Evolutionary conservation across 2,888 invertebrate genomes (phyloP), one percentile per base, ranked within the genome.

Genomic region (Trisateles emortualis): DNA sequence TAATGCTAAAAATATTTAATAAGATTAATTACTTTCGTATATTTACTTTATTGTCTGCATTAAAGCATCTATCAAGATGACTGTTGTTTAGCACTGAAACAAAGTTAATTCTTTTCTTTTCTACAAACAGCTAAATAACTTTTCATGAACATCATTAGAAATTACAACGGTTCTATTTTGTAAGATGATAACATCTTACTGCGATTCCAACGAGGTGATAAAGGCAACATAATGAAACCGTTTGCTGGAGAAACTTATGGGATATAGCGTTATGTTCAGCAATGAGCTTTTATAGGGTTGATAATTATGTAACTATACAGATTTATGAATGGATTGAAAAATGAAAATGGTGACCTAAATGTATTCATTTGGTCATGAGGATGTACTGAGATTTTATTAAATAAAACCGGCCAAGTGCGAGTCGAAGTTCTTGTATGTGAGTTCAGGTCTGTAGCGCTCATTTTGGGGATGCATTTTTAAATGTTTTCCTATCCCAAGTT

Each of bases 181-280:
- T 16, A 9, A 16, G 16, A 19, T 38, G 36, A 38, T 38, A 38
- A 38, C 36, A 19, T 19, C 36, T 38, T 2, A 8, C 19, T 38
- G 36, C 36, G 36, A 17, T 38, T 38, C 19, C 17, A 2, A 38
- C 19, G 35, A 35, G 14, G 35, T 35, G 36, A 38, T 38, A 19
- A 38, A 17, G 10, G 36, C n/a, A 9, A 35, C 19, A n/a, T 38
- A 38, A 38, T 38, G 36, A 38, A 38, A 38, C n/a, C 36, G 36
- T 38, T 38, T 19, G 19, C 35, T 38, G 17, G 10, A 2, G 8
- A 35, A 17, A 16, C n/a, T 19, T 38, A 38, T 38, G 11, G 36
- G 16, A 26, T 26, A 26, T 26, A 8, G 35, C 32, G 3, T 16
- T 9, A 16, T 5, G 14, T 5, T 35, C 8, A 16, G 8, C 16